phyloP scores from a whole-genome alignment of 2,888 invertebrate species.

The Leptodirus hochenwartii region DNA sequence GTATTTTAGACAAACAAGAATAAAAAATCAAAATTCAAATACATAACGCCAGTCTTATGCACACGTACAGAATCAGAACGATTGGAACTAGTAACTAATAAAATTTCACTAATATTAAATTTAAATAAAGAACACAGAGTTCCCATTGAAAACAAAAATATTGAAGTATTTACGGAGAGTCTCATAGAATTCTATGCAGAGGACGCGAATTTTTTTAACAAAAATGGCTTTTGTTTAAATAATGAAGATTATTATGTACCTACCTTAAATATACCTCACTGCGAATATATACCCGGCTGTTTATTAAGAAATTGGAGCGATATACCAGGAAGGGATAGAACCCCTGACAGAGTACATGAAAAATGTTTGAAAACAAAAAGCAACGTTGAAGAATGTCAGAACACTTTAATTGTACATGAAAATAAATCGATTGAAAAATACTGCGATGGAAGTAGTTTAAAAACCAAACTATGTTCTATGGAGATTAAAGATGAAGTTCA shows the following conservation, averaged over 20 bases:
- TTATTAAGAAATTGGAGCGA: conserved; percentile 40
- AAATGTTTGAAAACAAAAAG: conserved; percentile 2
- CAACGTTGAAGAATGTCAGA: not conserved
- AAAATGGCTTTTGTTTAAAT: conserved; percentile 9
- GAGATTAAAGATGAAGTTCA: conserved; percentile 3
- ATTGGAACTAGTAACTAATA: conserved; percentile 19
- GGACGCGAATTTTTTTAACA: too few relatives aligned
- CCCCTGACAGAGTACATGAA: conserved; percentile 25
- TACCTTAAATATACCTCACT: conserved; percentile 24
- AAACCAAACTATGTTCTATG: not conserved
- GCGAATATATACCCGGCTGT: conserved; percentile 25
- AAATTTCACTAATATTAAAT: conserved; percentile 19
- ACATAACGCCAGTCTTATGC: conserved; percentile 21
- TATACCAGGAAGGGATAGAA: conserved; percentile 43
- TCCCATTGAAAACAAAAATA: conserved; percentile 7
- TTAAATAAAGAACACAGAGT: not conserved
- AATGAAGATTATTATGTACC: conserved; percentile 14
- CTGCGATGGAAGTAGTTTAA: not conserved
- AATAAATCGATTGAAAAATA: conserved; percentile 4
- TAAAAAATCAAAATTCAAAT: conserved; percentile 21
- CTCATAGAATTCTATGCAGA: too few relatives aligned
- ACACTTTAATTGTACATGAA: conserved; percentile 2
- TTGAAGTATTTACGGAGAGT: too few relatives aligned
- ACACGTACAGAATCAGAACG: conserved; percentile 22
- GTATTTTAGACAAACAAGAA: conserved; percentile 14